phyloP scores from a whole-genome alignment of 2,113 vertebrate species.

The Origma solitaria region DNA sequence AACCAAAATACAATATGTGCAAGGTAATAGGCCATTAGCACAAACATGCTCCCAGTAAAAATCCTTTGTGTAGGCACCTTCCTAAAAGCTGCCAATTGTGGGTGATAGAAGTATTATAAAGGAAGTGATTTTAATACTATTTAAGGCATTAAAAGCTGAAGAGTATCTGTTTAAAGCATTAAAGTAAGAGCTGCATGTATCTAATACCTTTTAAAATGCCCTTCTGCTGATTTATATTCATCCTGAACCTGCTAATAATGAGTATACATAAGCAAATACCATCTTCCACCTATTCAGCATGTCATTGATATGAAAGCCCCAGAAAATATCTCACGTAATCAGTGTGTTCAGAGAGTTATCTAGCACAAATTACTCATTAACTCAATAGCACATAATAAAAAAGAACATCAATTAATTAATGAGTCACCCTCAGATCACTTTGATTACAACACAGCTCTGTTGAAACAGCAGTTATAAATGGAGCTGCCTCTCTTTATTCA shows the following conservation, averaged over 20 bases:
- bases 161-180: slow-evolving; percentile 26
- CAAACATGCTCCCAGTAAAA: slow-evolving; percentile 52
- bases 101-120: slow-evolving; percentile 37
- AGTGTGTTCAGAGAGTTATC: slow-evolving; percentile 78
- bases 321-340: slow-evolving; percentile 76
- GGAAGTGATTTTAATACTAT: slow-evolving; percentile 44
- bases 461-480: slow-evolving; percentile 69
- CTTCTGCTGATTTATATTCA: slow-evolving; percentile 48
- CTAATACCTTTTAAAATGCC: slow-evolving; percentile 7
- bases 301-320: slow-evolving; percentile 65
- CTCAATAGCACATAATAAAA: slow-evolving; percentile 81
- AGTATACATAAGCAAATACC: slow-evolving; percentile 50
- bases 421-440: slow-evolving; percentile 75
- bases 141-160: slow-evolving; percentile 29
- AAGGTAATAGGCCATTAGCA: slow-evolving; percentile 64
- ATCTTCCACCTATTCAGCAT: slow-evolving; percentile 56
- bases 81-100: slow-evolving; percentile 51
- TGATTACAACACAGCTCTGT: slow-evolving; percentile 69
- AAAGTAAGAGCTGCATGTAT: slow-evolving; percentile 18
- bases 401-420: slow-evolving; percentile 83
- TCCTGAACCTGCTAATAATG: slow-evolving; percentile 35
- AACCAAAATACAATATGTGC: slow-evolving; percentile 48
- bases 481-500: slow-evolving; percentile 64
- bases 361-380: slow-evolving; percentile 82
- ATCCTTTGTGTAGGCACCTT: slow-evolving; percentile 49